A percentile compares a stretch with the other conserved stretches of the same genome.
These are phyloP conservation scores for Tenodera sinensis DNA, from an alignment of 2,888 invertebrate genomes.

Conservation along the genomic window DNA sequence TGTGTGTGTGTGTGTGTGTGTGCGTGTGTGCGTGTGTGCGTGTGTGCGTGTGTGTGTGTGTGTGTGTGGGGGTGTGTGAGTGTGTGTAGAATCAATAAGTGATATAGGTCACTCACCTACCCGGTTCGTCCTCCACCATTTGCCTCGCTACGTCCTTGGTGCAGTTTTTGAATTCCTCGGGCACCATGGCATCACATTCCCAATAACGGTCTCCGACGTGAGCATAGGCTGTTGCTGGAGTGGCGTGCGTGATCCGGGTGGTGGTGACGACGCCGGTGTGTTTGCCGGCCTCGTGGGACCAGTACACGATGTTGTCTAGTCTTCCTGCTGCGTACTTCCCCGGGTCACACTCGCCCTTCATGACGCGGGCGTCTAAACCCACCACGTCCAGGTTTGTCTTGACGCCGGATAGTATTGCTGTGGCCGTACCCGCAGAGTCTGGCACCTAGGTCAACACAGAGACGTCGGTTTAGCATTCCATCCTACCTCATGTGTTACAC, in stretches of 20 bases:
- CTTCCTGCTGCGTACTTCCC: slow-evolving; percentile 40
- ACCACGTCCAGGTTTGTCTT: slow-evolving; percentile 57
- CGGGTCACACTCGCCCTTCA: slow-evolving; percentile 46
- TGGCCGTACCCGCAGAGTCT: slow-evolving; percentile 67
- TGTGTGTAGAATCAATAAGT: background rate
- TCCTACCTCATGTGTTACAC: too few species aligned
- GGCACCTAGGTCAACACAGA: slow-evolving; percentile 46
- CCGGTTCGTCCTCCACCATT: slow-evolving; percentile 58
- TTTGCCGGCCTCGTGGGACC: slow-evolving; percentile 57
- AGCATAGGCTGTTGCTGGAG: slow-evolving; percentile 59
- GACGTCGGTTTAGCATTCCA: too few species aligned
- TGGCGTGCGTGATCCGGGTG: slow-evolving; percentile 62
- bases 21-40: too few species aligned
- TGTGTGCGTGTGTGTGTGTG: too few species aligned
- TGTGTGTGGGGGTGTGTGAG: too few species aligned
- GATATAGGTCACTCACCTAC: slow-evolving; percentile 36
- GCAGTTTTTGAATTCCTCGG: slow-evolving; percentile 40
- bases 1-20: too few species aligned
- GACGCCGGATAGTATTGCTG: slow-evolving; percentile 61
- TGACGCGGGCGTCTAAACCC: slow-evolving; percentile 51
- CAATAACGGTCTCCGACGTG: slow-evolving; percentile 54
- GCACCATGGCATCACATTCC: slow-evolving; percentile 53
- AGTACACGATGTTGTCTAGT: slow-evolving; percentile 51
- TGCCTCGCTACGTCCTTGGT: slow-evolving; percentile 60
- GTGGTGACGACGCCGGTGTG: slow-evolving; percentile 63